phyloP scores from a whole-genome alignment of 2,797 vertebrate species.

The Catharus ustulatus region DNA sequence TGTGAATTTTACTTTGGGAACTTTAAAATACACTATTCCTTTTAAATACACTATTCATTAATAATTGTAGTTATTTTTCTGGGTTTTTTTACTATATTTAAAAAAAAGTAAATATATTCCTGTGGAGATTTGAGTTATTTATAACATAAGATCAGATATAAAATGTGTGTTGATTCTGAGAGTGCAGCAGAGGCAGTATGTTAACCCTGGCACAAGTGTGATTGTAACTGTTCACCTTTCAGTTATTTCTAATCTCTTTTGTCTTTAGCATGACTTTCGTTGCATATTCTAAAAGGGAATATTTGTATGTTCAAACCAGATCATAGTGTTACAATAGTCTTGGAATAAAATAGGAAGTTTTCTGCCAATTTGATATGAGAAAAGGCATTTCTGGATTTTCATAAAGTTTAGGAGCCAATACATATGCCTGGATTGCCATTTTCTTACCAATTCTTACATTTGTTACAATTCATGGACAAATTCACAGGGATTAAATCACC shows the following conservation, averaged over 20 bases:
- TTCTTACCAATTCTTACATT: background rate
- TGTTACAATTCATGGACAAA: background rate
- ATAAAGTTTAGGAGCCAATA: background rate
- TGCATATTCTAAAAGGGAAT: background rate
- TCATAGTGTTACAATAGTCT: background rate
- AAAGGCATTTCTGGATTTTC: background rate
- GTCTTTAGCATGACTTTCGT: background rate
- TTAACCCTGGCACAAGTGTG: background rate
- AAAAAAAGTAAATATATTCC: background rate
- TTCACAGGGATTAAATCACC: background rate
- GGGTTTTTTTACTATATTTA: rapidly evolving
- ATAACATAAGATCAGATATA: background rate
- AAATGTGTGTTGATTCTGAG: background rate
- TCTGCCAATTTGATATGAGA: background rate
- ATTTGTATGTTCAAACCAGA: background rate
- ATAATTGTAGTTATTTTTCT: background rate
- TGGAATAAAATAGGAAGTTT: background rate
- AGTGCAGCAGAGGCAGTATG: background rate
- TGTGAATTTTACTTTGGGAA: background rate
- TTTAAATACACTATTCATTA: background rate
- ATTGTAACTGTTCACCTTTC: background rate
- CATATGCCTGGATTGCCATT: background rate
- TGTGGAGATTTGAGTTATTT: background rate
- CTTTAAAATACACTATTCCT: background rate
- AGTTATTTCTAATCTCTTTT: background rate